Percentiles rank a stretch among this genome's conserved stretches.
These are phyloP conservation scores for Gymnobelideus leadbeateri DNA, from an alignment of 2,113 vertebrate species.

Conservation along the genomic window DNA sequence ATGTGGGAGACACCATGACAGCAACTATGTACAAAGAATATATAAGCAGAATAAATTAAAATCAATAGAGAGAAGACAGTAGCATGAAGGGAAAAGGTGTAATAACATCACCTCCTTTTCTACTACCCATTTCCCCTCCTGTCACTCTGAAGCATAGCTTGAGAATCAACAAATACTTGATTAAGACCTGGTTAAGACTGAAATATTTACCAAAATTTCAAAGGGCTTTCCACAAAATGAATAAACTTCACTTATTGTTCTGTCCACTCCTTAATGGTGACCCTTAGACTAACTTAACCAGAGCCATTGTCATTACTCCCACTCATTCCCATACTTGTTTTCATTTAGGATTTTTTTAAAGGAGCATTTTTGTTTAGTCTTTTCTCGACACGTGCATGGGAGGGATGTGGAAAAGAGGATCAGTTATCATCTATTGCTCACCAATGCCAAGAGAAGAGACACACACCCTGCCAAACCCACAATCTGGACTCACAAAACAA, in stretches of 20 bases:
- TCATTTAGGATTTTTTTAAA: slow-evolving; percentile 73
- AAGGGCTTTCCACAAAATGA: not conserved
- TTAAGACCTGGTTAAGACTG: not conserved
- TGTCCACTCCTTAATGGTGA: slow-evolving; percentile 24
- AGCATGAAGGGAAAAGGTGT: not conserved
- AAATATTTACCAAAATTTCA: not conserved
- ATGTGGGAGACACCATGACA: not conserved
- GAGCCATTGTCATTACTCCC: slow-evolving; percentile 21
- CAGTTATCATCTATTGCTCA: slow-evolving; percentile 70
- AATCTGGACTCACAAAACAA: slow-evolving; percentile 16
- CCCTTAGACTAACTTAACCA: slow-evolving; percentile 69
- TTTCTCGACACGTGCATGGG: slow-evolving; percentile 59
- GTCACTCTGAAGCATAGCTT: not conserved
- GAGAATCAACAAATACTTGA: not conserved
- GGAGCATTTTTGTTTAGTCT: slow-evolving; percentile 79
- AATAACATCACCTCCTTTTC: not conserved
- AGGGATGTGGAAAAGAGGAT: slow-evolving; percentile 65
- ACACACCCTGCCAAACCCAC: slow-evolving; percentile 59
- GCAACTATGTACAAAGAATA: not conserved
- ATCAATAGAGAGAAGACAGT: not conserved
- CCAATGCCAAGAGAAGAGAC: not conserved
- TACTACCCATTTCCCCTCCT: not conserved
- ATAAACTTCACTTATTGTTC: not conserved
- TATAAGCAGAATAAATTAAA: not conserved
- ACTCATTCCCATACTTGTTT: slow-evolving; percentile 74